phyloP scores from a whole-genome alignment of 1,140 invertebrate species.

The Venustaconcha ellipsiformis region DNA sequence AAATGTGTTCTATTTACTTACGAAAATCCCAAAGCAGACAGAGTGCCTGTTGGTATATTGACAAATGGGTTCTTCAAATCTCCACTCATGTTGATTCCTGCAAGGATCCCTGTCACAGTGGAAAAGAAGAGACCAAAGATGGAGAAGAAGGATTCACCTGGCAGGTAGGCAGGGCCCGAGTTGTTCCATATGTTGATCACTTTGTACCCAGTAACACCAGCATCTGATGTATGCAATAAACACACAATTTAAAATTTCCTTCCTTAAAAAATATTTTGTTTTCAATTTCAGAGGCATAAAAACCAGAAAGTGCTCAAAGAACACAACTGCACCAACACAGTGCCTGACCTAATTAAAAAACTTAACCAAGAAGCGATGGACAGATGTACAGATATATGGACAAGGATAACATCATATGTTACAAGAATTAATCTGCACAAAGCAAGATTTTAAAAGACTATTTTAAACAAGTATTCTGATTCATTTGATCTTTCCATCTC shows the following conservation, averaged over 20 bases:
- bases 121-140: slow-evolving; percentile 84
- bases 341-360: too few species aligned
- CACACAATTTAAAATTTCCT: not conserved
- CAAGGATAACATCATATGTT: too few species aligned
- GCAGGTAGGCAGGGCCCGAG: slow-evolving; percentile 82
- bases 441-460: too few species aligned
- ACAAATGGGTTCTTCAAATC: slow-evolving; percentile 90
- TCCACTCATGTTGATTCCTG: slow-evolving; percentile 97
- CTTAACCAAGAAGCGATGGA: too few species aligned
- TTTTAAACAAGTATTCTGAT: too few species aligned
- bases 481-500: too few species aligned
- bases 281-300: too few species aligned
- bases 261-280: too few species aligned
- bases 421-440: too few species aligned
- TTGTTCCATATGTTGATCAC: slow-evolving; percentile 85
- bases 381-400: too few species aligned
- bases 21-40: slow-evolving; percentile 87
- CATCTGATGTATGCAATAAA: slow-evolving; percentile 72
- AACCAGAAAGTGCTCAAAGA: too few species aligned
- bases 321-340: too few species aligned
- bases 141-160: slow-evolving; percentile 72
- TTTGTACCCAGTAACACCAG: slow-evolving; percentile 89
- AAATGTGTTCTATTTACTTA: slow-evolving; percentile 30
- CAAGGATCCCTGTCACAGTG: slow-evolving; percentile 77
- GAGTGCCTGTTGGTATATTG: slow-evolving; percentile 94